These are phyloP conservation scores for Takifugu rubripes DNA, from an alignment of 2,797 vertebrate genomes.

Conservation along the genomic window DNA sequence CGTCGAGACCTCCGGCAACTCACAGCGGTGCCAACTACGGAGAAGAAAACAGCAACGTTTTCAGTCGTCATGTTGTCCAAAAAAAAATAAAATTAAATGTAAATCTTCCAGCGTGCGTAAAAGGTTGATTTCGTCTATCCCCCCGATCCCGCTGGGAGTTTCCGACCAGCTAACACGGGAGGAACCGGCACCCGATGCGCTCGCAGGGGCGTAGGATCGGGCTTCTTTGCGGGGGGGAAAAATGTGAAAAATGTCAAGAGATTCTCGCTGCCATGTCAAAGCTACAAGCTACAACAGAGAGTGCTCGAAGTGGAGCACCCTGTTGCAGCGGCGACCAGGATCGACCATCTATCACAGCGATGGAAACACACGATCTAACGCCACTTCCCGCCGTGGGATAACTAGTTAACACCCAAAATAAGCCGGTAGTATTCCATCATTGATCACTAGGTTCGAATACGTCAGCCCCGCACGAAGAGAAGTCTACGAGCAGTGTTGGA, in stretches of 20 bases:
- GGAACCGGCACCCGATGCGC: constrained; percentile 50
- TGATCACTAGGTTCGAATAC: constrained; percentile 21
- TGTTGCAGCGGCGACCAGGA: constrained; percentile 71
- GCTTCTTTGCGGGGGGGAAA: constrained; percentile 68
- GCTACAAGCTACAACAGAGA: constrained; percentile 69
- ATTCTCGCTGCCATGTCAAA: constrained; percentile 78
- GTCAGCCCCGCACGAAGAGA: constrained; percentile 46
- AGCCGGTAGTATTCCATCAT: constrained; percentile 35
- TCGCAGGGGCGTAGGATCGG: constrained; percentile 69
- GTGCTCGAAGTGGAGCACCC: constrained; percentile 80
- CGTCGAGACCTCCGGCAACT: constrained; percentile 88
- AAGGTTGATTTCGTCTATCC: constrained; percentile 32
- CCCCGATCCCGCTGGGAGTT: constrained; percentile 38
- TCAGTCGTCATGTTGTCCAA: constrained; percentile 85
- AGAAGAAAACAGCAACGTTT: constrained; percentile 81
- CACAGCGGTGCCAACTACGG: constrained; percentile 82
- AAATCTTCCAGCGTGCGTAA: constrained; percentile 23
- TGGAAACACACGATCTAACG: constrained; percentile 56
- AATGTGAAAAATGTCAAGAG: constrained; percentile 85
- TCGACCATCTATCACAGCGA: constrained; percentile 56
- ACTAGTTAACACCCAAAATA: constrained; percentile 37
- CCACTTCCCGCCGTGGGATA: constrained; percentile 39
- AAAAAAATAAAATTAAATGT: constrained; percentile 31
- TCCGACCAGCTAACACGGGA: constrained; percentile 35
- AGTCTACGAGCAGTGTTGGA: constrained; percentile 69